Evolutionary conservation across 2,888 invertebrate genomes (phyloP).

Genomic region (Cryptophagus acutangulus): DNA sequence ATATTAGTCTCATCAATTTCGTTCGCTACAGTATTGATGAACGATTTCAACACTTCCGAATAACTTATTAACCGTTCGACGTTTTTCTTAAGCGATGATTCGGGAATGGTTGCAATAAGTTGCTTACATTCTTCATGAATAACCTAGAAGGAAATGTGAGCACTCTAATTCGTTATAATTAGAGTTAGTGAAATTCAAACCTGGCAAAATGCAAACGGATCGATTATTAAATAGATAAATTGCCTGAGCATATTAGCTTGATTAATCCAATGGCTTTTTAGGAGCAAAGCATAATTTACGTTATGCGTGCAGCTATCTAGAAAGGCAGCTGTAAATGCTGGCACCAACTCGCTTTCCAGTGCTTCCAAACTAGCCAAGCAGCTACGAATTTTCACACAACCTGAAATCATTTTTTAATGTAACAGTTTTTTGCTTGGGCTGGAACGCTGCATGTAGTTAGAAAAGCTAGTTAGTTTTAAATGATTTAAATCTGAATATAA

Average conservation of each 20-base stretch:
- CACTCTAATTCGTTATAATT: constrained; percentile 5
- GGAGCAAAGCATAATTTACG: constrained; percentile 50
- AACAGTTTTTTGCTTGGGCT: no score
- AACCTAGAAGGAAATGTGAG: constrained; percentile 22
- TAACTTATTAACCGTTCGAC: constrained; percentile 25
- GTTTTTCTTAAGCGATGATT: constrained; percentile 9
- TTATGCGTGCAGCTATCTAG: constrained; percentile 51
- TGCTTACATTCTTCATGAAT: constrained; percentile 30
- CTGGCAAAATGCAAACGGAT: constrained; percentile 64
- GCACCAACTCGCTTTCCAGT: constrained; percentile 62
- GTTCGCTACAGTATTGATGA: constrained; percentile 24
- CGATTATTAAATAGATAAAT: constrained; percentile 61
- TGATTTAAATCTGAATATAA: no score
- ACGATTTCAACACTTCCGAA: constrained; percentile 26
- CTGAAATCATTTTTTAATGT: no score
- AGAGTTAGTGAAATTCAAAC: constrained; percentile 42
- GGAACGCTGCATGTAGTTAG: no score
- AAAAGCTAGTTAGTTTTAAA: no score
- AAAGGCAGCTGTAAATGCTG: constrained; percentile 52
- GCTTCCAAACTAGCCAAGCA: constrained; percentile 64
- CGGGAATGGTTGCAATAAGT: constrained; percentile 19
- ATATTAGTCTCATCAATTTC: constrained; percentile 16
- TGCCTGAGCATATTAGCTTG: constrained; percentile 56
- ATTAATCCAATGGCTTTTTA: constrained; percentile 56
- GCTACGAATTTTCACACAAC: constrained; percentile 57